A percentile compares a stretch with the other conserved stretches of the same genome.
Evolutionary conservation across 2,888 invertebrate genomes (phyloP).

Genomic region (Lasius platythorax): DNA sequence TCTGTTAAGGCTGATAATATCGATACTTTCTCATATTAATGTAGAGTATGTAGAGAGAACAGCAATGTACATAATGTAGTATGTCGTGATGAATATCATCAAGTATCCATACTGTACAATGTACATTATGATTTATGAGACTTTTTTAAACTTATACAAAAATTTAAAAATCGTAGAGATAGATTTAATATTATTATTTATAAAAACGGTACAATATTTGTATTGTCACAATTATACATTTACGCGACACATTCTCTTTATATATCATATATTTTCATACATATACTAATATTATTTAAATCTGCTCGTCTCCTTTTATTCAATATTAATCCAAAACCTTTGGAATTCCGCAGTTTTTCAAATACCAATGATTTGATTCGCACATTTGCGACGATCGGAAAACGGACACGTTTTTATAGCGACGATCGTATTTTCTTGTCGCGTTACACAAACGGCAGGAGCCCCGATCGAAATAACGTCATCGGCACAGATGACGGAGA

Average conservation of each 20-base stretch:
- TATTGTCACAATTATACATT: background rate
- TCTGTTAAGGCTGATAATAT: background rate
- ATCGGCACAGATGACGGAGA: conserved; percentile 32
- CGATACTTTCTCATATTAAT: background rate
- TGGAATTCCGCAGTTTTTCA: background rate
- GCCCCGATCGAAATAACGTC: conserved; percentile 33
- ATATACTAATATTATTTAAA: background rate
- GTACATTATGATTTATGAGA: background rate
- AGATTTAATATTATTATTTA: background rate
- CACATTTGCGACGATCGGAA: background rate
- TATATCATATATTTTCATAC: background rate
- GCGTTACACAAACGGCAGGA: conserved; percentile 3
- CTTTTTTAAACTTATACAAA: background rate
- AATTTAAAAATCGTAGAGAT: background rate
- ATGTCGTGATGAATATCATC: background rate
- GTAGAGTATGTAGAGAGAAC: background rate
- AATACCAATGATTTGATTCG: background rate
- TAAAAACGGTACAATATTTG: background rate
- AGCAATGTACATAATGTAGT: background rate
- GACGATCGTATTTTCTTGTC: conserved; percentile 12
- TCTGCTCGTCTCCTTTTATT: background rate
- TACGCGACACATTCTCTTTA: background rate
- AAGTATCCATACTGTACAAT: background rate
- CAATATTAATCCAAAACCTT: background rate
- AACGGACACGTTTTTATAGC: background rate